Base-by-base conservation (phyloP, 2,113 vertebrate species). In the Willisornis vidua region DNA sequence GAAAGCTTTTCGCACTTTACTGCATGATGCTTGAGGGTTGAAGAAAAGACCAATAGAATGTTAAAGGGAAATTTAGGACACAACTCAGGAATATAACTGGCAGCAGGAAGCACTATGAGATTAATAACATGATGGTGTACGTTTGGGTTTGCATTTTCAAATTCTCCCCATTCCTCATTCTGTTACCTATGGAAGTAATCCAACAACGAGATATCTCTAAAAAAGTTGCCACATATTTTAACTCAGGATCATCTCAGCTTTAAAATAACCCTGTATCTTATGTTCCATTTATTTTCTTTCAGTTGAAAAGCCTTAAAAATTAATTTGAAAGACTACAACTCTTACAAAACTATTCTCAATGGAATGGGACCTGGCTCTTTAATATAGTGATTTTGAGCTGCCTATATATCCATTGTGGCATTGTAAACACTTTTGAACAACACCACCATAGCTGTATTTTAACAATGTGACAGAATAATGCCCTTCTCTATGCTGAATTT, bases 361-460 rank as follows among this genome's bases (percentile, higher is more conserved):
- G 24, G 59, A 79, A 68, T 71, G 58, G 24, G 48, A 87, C 29
- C 10, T 83, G 57, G 23, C 29, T 87, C 33, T 66, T 68, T 39
- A 83, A 25, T 31, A 59, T 51, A 5, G 4, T 80, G 65, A 80
- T 35, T 86, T 95, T 45, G 12, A 9, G 61, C 15, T 52, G 43
- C 52, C 10, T 55, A 7, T 49, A 19, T 93, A 74, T 90, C 70
- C 61, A 49, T 18, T 45, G 58, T 75, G 73, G 39, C 35, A 46
- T 22, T 78, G 66, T 81, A 93, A 95, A 96, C 84, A 57, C 12
- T 71, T 90, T 63, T 49, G 78, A 94, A 71, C 24, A 74, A 25
- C 37, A 90, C 22, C 13, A 71, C 33, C 19, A 5, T 17, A 75
- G 75, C 17, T 8, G 3, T 71, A 88, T 73, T 83, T 90, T 83